Evolutionary conservation across 1,140 invertebrate genomes (phyloP).

Genomic region (Macrostomum lignano): DNA sequence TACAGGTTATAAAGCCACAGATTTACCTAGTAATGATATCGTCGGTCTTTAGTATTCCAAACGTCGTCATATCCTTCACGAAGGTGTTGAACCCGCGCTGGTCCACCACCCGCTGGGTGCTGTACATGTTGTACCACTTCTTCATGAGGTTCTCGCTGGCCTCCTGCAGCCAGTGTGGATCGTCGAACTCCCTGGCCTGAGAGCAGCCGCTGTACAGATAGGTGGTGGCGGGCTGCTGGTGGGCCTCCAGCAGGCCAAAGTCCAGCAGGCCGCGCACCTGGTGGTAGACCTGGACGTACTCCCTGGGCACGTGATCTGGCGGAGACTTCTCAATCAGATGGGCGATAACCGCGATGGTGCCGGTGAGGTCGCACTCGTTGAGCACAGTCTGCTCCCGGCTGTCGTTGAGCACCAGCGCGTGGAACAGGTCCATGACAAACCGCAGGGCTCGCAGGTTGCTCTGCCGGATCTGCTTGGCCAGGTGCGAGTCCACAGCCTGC

Average conservation of each 20-base stretch:
- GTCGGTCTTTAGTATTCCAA: no score
- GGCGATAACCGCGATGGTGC: conserved; percentile 4
- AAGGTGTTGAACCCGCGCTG: no score
- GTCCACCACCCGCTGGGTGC: no score
- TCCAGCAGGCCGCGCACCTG: conserved; percentile 14
- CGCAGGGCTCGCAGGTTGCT: conserved; percentile 37
- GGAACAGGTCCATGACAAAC: conserved; percentile 4
- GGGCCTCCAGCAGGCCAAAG: conserved; percentile 12
- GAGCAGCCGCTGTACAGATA: conserved; percentile 68
- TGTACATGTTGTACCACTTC: no score
- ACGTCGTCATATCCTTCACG: no score
- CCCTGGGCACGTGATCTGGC: conserved; percentile 4
- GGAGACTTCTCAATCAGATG: conserved; percentile 6
- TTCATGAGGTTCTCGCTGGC: conserved; percentile 71
- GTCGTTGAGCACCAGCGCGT: neutral
- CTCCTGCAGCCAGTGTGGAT: conserved; percentile 66
- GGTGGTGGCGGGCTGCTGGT: conserved; percentile 33
- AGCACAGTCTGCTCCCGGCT: conserved; percentile 4
- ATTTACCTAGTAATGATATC: no score
- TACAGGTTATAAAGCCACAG: no score
- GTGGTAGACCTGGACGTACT: neutral
- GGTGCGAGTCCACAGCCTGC: conserved; percentile 29
- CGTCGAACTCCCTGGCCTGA: conserved; percentile 57
- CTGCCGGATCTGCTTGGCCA: conserved; percentile 44
- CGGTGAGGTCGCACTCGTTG: conserved; percentile 5